Percentiles rank a stretch among this genome's conserved stretches.
phyloP scores from a whole-genome alignment of 2,113 vertebrate species.

The Protobothrops flavoviridis region DNA sequence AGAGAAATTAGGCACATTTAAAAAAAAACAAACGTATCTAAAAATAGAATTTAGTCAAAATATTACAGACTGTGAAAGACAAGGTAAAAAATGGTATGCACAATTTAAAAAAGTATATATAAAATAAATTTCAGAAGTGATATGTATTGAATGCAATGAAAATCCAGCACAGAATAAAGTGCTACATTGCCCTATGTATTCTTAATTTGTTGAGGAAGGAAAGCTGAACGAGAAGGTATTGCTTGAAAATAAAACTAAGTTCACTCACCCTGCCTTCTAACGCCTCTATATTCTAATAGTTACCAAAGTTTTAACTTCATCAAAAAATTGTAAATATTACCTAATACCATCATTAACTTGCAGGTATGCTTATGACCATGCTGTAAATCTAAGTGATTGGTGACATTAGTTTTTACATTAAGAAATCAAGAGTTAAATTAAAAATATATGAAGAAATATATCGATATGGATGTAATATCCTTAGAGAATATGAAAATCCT shows the following conservation, averaged over 20 bases:
- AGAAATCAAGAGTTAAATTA: slow-evolving; percentile 3
- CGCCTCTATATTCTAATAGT: background rate
- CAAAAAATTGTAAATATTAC: background rate
- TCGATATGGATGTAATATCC: background rate
- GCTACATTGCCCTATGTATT: background rate
- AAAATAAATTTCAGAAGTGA: background rate
- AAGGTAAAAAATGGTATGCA: background rate
- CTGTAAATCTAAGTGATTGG: background rate
- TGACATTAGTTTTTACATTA: background rate
- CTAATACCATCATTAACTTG: background rate
- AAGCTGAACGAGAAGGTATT: background rate
- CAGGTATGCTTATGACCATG: background rate
- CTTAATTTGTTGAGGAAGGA: background rate
- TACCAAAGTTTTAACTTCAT: background rate
- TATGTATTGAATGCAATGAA: background rate
- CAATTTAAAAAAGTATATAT: background rate
- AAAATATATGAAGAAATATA: background rate
- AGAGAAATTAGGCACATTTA: background rate
- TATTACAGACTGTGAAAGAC: background rate
- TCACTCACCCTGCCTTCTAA: background rate
- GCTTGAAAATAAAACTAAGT: background rate
- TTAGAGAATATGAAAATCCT: background rate
- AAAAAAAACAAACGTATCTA: background rate
- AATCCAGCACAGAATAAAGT: background rate
- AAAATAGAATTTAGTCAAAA: background rate